These are phyloP conservation scores for Cryptomyrus ogoouensis DNA, from an alignment of 2,113 vertebrate species.

Conservation along the genomic window DNA sequence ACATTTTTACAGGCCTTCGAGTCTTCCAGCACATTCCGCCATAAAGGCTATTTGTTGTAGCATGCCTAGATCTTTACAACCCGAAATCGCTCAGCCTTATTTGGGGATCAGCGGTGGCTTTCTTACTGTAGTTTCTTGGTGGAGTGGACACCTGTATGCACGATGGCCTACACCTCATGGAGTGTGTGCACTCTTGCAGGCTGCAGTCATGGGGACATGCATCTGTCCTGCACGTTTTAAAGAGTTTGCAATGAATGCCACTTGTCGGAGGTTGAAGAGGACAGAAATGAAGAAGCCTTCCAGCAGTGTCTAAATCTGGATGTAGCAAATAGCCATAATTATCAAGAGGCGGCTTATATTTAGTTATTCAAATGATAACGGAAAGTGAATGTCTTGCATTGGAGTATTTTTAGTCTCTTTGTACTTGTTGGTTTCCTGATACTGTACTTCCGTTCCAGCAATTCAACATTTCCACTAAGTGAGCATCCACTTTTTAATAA, in stretches of 20 bases:
- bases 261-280: not conserved
- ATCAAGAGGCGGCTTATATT: constrained; percentile 39
- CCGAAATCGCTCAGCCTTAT: not conserved
- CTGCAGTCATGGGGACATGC: no score
- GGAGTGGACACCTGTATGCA: not conserved
- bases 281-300: not conserved
- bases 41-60: not conserved
- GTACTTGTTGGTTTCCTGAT: not conserved
- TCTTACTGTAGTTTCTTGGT: not conserved
- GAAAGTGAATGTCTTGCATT: not conserved
- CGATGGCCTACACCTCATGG: not conserved
- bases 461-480: not conserved
- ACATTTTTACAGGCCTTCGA: not conserved
- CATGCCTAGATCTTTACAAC: not conserved
- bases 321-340: constrained; percentile 27
- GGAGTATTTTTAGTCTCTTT: not conserved
- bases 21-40: not conserved
- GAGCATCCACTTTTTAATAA: not conserved
- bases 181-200: not conserved
- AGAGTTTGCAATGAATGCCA: not conserved
- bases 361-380: constrained; percentile 22
- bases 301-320: not conserved
- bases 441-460: not conserved
- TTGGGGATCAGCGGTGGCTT: not conserved
- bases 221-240: not conserved